phyloP scores from a whole-genome alignment of 2,113 vertebrate species.

The Thunnus thynnus region DNA sequence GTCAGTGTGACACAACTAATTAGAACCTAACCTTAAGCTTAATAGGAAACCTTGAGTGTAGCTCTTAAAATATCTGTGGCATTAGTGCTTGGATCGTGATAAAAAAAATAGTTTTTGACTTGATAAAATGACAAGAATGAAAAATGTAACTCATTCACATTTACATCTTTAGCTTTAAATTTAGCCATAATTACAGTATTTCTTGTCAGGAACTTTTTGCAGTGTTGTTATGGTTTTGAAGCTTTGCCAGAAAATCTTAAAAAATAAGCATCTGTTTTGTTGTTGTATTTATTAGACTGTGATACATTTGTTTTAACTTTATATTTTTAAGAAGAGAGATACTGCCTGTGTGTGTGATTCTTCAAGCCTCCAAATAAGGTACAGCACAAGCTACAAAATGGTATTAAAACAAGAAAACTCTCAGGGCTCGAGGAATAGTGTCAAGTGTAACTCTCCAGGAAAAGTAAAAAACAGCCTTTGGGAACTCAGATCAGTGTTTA shows the following conservation, averaged over 20 bases:
- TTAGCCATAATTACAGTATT: constrained; percentile 8
- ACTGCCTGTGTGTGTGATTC: constrained; percentile 1
- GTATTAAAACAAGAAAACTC: constrained; percentile 44
- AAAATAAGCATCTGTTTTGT: constrained; percentile 13
- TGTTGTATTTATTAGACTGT: constrained; percentile 59
- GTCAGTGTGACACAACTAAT: constrained; percentile 20
- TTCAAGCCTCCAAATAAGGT: constrained; percentile 24
- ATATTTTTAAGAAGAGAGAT: not conserved
- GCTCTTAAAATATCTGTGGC: constrained; percentile 1
- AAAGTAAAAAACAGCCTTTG: constrained; percentile 50
- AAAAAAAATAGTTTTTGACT: not conserved
- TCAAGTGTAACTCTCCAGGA: constrained; percentile 48
- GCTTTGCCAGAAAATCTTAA: constrained; percentile 32
- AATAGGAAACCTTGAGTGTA: not conserved
- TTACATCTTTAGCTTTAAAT: not conserved
- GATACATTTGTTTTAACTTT: constrained; percentile 55
- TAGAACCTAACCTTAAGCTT: constrained; percentile 16
- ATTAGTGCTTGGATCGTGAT: not conserved
- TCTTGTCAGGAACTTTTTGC: not conserved
- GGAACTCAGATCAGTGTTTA: constrained; percentile 37
- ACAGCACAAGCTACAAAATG: constrained; percentile 34
- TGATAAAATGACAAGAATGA: not conserved
- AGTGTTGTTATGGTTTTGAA: constrained; percentile 48
- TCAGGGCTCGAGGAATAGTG: constrained; percentile 55
- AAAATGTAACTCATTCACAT: not conserved